Evolutionary conservation across 1,140 invertebrate species (phyloP).

Genomic region (Periplaneta americana): DNA sequence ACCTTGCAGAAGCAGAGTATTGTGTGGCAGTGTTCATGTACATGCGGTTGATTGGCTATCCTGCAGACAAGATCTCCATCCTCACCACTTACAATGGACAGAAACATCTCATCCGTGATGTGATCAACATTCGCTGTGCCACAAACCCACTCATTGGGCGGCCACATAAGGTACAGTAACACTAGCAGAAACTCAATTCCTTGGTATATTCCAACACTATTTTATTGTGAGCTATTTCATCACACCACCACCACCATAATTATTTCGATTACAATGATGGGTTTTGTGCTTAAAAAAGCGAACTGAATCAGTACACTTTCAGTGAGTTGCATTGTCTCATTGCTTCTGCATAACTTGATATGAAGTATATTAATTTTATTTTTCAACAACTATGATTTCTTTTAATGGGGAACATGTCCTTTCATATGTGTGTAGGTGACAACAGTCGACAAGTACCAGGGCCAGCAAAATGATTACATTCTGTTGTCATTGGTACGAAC

Average conservation of each 20-base stretch:
- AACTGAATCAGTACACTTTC: no score
- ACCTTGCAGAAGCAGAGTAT: conserved; percentile 98
- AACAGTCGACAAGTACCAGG: conserved; percentile 99
- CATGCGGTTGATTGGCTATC: conserved; percentile 96
- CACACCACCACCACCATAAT: no score
- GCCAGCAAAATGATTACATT: conserved; percentile 99
- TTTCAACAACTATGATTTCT: no score
- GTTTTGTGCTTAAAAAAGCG: no score
- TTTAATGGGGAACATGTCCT: no score
- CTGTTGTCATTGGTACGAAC: conserved; percentile 94
- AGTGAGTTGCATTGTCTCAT: no score
- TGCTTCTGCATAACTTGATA: no score
- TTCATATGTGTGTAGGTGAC: conserved; percentile 49
- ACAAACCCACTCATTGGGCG: conserved; percentile 94
- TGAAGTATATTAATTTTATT: no score
- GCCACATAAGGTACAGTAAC: conserved; percentile 81
- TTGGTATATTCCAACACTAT: no score
- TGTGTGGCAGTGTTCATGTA: conserved; percentile 98
- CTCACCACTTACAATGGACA: conserved; percentile 99
- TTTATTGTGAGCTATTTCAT: no score
- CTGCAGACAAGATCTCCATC: conserved; percentile 96
- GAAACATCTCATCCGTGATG: conserved; percentile 94
- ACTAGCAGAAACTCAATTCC: no score
- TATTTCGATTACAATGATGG: no score
- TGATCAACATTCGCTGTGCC: conserved; percentile 90